These are phyloP conservation scores for Hirudinaria manillensis DNA, from an alignment of 2,888 invertebrate species.

Conservation along the genomic window DNA sequence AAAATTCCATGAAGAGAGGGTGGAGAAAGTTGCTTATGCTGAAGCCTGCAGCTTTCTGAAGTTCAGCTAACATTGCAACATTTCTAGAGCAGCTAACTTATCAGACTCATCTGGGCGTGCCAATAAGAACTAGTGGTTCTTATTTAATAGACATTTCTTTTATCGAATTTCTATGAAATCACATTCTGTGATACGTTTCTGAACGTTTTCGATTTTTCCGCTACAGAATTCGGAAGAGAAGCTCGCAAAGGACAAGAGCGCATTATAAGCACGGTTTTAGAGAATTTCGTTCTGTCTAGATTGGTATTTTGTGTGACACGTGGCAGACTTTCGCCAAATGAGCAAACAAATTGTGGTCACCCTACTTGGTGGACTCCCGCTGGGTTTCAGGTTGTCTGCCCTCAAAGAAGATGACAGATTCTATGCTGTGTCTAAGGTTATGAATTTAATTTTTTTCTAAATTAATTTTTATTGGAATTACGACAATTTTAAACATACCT, in stretches of 20 bases:
- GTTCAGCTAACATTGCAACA: too few relatives aligned
- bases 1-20: too few relatives aligned
- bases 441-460: neutral
- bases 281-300: neutral
- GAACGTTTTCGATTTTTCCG: conserved; percentile 5
- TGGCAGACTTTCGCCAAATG: conserved; percentile 1
- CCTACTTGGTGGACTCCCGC: conserved; percentile 24
- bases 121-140: too few relatives aligned
- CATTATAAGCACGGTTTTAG: neutral
- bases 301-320: too few relatives aligned
- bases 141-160: neutral
- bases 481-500: too few relatives aligned
- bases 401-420: neutral
- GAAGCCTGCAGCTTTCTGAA: too few relatives aligned
- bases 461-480: too few relatives aligned
- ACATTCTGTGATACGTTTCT: neutral
- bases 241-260: neutral
- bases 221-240: neutral
- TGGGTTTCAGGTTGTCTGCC: conserved; percentile 28
- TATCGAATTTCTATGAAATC: neutral
- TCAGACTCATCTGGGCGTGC: too few relatives aligned
- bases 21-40: too few relatives aligned
- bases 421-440: conserved; percentile 26
- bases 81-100: too few relatives aligned
- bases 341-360: conserved; percentile 22